phyloP scores from a whole-genome alignment of 2,113 vertebrate species.

The Platanista minor region DNA sequence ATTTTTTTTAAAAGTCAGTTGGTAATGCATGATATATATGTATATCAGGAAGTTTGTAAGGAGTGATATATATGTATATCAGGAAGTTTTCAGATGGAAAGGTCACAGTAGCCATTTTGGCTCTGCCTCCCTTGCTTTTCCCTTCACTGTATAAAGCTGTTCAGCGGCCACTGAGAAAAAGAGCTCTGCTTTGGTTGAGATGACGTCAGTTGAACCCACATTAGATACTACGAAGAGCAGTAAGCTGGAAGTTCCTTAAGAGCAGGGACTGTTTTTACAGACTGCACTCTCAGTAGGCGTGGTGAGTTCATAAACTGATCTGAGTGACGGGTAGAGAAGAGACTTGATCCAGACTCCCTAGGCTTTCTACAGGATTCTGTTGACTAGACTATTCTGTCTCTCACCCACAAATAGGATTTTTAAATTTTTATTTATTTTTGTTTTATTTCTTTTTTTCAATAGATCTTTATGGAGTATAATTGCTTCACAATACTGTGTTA shows the following conservation, averaged over 20 bases:
- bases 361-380: neutral
- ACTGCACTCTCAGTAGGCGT: neutral
- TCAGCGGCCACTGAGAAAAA: neutral
- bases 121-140: neutral
- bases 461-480: too few species aligned
- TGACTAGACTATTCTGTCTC: neutral
- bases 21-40: neutral
- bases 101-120: rapidly evolving
- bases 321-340: neutral
- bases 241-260: neutral
- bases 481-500: too few species aligned
- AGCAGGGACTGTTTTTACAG: neutral
- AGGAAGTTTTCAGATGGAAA: neutral
- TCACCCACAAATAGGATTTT: neutral
- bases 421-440: too few species aligned
- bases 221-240: neutral
- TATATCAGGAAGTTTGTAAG: neutral
- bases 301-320: neutral
- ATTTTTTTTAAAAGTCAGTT: neutral
- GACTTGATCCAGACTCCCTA: neutral
- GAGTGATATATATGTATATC: neutral
- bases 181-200: neutral
- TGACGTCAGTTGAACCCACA: neutral
- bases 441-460: too few species aligned
- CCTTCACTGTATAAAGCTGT: neutral